Conservation (phyloP, 2,888 invertebrate species). For the Cancer borealis region DNA sequence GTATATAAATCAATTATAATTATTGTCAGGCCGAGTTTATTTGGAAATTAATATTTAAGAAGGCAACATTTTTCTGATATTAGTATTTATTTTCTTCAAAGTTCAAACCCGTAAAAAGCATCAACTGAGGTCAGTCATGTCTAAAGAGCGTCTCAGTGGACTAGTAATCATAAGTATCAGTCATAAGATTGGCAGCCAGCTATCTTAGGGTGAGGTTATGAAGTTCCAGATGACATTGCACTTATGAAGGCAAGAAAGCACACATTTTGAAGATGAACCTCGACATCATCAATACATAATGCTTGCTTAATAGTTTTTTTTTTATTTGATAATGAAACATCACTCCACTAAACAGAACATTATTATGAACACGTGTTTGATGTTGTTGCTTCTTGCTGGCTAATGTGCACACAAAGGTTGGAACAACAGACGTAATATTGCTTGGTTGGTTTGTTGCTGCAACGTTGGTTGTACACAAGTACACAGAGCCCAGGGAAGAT, state of each 20-base stretch:
- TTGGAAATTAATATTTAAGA: background rate
- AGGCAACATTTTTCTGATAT: background rate
- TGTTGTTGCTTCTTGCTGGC: no score
- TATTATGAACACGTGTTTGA: no score
- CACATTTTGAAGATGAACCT: background rate
- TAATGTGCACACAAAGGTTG: no score
- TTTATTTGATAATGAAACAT: background rate
- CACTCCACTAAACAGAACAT: no score
- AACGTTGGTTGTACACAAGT: no score
- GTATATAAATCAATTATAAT: no score
- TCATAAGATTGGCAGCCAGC: background rate
- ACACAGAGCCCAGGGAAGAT: no score
- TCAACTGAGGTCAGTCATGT: background rate
- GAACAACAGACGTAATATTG: no score
- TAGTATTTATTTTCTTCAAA: background rate
- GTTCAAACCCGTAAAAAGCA: background rate
- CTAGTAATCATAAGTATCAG: background rate
- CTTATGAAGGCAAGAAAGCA: background rate
- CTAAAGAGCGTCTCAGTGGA: background rate
- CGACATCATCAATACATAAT: no score
- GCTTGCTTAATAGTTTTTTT: no score
- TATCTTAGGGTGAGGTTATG: background rate
- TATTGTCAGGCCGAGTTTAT: no score
- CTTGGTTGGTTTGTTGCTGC: no score
- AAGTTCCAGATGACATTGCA: background rate